Conservation (phyloP, 2,888 invertebrate species). For the Mimumesa dahlbomi region DNA sequence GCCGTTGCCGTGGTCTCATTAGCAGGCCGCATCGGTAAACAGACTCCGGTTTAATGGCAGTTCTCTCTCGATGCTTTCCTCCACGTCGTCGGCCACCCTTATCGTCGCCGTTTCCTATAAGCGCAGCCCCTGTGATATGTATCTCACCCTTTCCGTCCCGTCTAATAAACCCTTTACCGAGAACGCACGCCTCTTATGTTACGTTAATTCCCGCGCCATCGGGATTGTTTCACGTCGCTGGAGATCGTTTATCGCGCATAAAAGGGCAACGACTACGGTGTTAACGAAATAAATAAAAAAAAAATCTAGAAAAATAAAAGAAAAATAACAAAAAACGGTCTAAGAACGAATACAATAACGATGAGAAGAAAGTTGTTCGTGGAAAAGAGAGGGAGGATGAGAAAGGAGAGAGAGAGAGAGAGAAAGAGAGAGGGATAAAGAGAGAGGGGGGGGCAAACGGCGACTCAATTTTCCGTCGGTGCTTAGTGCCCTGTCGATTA, state of each 20-base stretch:
- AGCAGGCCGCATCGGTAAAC: constrained; percentile 32
- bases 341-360: too few species aligned
- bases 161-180: constrained; percentile 54
- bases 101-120: constrained; percentile 16
- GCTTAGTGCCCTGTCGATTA: constrained; percentile 64
- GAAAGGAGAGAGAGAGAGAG: not conserved
- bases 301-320: not conserved
- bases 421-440: constrained; percentile 2
- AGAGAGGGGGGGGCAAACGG: constrained; percentile 39
- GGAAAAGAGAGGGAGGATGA: too few species aligned
- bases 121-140: constrained; percentile 44
- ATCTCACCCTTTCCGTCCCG: constrained; percentile 46
- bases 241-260: constrained; percentile 11
- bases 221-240: constrained; percentile 46
- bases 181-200: constrained; percentile 39
- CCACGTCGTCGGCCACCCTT: constrained; percentile 27
- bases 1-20: constrained; percentile 51
- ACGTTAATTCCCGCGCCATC: constrained; percentile 15
- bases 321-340: too few species aligned
- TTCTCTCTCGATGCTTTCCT: constrained; percentile 21
- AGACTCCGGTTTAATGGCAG: constrained; percentile 25
- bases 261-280: constrained; percentile 19
- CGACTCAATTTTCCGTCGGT: too few species aligned
- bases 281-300: not conserved
- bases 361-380: too few species aligned